Evolutionary conservation across 2,888 invertebrate species (phyloP).

Genomic region (Melinaea marsaeus): DNA sequence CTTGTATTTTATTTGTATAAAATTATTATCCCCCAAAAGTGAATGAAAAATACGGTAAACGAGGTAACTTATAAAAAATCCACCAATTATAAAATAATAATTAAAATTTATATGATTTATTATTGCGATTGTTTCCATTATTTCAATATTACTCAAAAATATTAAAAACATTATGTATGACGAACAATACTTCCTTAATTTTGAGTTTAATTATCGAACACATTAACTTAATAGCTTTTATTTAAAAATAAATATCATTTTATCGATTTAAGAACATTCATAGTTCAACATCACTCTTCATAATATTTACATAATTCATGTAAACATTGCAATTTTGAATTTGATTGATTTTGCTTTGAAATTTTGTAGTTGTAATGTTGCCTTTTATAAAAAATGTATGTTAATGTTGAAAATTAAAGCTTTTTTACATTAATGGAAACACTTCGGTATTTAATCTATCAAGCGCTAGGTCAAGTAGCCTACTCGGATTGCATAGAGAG

Average conservation of each 20-base stretch:
- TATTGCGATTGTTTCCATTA: constrained; percentile 47
- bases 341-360: background rate
- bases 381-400: background rate
- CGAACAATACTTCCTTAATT: constrained; percentile 7
- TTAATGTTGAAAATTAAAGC: too few relatives aligned
- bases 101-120: constrained; percentile 58
- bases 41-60: constrained; percentile 61
- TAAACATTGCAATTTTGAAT: constrained; percentile 6
- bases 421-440: too few relatives aligned
- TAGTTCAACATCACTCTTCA: background rate
- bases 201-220: constrained; percentile 5
- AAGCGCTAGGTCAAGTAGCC: too few relatives aligned
- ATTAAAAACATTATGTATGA: constrained; percentile 4
- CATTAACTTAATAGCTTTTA: background rate
- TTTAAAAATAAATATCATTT: background rate
- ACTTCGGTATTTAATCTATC: too few relatives aligned
- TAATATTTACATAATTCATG: background rate
- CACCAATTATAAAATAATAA: constrained; percentile 65
- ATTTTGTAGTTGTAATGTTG: background rate
- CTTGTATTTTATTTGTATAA: constrained; percentile 58
- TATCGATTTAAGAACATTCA: too few relatives aligned
- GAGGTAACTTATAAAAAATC: constrained; percentile 62
- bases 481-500: too few relatives aligned
- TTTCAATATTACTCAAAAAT: constrained; percentile 12
- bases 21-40: constrained; percentile 56